These are phyloP conservation scores for Drosophila infuscata DNA, from an alignment of 2,888 invertebrate genomes.

Conservation along the genomic window DNA sequence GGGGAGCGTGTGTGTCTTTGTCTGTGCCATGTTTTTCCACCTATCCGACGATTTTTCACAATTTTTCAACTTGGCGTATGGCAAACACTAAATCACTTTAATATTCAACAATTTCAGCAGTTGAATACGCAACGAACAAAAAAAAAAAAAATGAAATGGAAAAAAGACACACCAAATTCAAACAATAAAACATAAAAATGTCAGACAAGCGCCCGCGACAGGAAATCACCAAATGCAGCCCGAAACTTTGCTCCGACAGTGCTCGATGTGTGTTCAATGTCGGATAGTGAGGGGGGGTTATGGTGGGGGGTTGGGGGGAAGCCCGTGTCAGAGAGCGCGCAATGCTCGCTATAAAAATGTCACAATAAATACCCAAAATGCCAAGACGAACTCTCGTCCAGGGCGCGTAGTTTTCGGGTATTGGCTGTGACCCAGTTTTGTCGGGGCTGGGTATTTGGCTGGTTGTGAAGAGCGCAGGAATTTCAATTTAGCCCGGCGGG, in stretches of 20 bases:
- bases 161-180: slow-evolving; percentile 41
- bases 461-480: slow-evolving; percentile 44
- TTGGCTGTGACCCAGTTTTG: slow-evolving; percentile 51
- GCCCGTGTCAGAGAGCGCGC: slow-evolving; percentile 36
- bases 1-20: slow-evolving; percentile 10
- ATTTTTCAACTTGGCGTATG: slow-evolving; percentile 72
- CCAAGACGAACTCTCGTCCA: slow-evolving; percentile 62
- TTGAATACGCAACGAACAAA: slow-evolving; percentile 22
- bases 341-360: slow-evolving; percentile 70
- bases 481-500: slow-evolving; percentile 64
- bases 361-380: slow-evolving; percentile 75
- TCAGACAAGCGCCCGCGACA: slow-evolving; percentile 54
- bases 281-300: background rate
- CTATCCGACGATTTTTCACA: slow-evolving; percentile 73
- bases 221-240: slow-evolving; percentile 65
- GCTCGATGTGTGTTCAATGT: slow-evolving; percentile 60
- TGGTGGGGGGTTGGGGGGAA: background rate
- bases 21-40: slow-evolving; percentile 39
- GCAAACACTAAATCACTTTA: slow-evolving; percentile 76
- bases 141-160: background rate
- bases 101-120: slow-evolving; percentile 71
- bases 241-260: slow-evolving; percentile 44
- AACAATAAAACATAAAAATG: slow-evolving; percentile 74
- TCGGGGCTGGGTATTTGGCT: background rate
- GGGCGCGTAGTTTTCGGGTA: slow-evolving; percentile 42